A percentile compares a stretch with the other conserved stretches of the same genome.
Evolutionary conservation across 2,797 vertebrate genomes (phyloP).

Genomic region (Eulemur coronatus): DNA sequence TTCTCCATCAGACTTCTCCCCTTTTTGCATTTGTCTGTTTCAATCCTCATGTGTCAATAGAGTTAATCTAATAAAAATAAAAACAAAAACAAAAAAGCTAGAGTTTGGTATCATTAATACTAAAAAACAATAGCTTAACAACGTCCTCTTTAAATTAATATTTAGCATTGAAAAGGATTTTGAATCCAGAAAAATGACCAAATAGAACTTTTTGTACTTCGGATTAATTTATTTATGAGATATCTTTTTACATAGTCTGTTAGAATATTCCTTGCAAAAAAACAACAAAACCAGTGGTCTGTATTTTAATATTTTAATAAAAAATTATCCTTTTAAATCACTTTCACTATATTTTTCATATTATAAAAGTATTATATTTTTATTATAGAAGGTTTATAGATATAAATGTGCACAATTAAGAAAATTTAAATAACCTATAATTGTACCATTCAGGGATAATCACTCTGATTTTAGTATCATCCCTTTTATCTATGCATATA

Average conservation of each 20-base stretch:
- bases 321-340: neutral
- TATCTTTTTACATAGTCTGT: neutral
- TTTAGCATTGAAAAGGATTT: neutral
- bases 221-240: neutral
- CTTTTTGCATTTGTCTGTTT: neutral
- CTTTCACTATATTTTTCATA: neutral
- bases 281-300: neutral
- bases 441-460: neutral
- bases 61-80: neutral
- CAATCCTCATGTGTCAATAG: neutral
- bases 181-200: neutral
- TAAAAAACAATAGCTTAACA: neutral
- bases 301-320: neutral
- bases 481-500: neutral
- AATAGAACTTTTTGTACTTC: neutral
- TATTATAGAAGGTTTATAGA: neutral
- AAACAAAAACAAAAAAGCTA: neutral
- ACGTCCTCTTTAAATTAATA: neutral
- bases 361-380: neutral
- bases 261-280: neutral
- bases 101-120: neutral
- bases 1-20: neutral
- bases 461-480: neutral
- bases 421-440: neutral
- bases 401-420: neutral